Evolutionary conservation across 2,113 vertebrate species (phyloP).

Genomic region (Ciconia maguari): DNA sequence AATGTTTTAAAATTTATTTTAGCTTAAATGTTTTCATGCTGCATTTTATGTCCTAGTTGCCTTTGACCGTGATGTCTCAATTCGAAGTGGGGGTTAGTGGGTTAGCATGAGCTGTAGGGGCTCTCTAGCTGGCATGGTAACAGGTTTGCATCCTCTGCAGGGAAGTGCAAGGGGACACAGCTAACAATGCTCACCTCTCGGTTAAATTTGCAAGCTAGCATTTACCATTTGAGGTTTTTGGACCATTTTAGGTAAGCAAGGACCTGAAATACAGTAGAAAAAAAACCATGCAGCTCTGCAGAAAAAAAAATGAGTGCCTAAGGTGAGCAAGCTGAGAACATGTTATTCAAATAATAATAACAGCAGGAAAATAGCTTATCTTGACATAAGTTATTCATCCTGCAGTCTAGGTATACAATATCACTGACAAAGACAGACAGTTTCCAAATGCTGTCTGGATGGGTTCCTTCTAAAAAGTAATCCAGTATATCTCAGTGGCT

Average conservation of each 20-base stretch:
- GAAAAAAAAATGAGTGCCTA: neutral
- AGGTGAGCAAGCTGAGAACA: slow-evolving; percentile 41
- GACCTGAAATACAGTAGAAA: neutral
- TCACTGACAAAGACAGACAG: neutral
- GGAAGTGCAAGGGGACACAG: neutral
- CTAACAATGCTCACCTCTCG: neutral
- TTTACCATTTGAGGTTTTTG: neutral
- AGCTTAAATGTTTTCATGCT: neutral
- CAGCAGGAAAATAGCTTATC: slow-evolving; percentile 7
- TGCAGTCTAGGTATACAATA: neutral
- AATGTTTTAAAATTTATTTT: neutral
- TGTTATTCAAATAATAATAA: slow-evolving; percentile 28
- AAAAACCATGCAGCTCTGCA: neutral
- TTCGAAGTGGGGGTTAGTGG: fast-evolving
- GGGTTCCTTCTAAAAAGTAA: neutral
- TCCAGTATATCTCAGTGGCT: neutral
- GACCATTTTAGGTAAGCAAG: neutral
- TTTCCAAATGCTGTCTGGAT: neutral
- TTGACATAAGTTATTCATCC: neutral
- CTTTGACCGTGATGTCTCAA: neutral
- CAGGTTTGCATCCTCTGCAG: neutral
- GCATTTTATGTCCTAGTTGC: neutral
- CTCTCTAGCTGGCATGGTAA: neutral
- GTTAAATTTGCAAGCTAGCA: neutral
- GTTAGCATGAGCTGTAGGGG: neutral